These are phyloP conservation scores for Xestia sexstrigata DNA, from an alignment of 2,888 invertebrate species.

Conservation along the genomic window DNA sequence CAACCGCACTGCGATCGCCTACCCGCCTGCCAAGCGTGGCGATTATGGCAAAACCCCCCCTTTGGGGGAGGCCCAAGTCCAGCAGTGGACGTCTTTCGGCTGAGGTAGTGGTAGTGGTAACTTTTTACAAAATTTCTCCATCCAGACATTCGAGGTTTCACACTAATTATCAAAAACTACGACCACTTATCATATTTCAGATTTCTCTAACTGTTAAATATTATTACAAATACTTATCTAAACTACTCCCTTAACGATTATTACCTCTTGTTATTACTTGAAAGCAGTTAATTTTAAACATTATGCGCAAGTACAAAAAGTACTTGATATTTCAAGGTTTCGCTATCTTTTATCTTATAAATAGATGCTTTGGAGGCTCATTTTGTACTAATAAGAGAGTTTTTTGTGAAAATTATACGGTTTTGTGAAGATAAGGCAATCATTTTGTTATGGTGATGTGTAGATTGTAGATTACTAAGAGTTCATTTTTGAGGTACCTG, in stretches of 20 bases:
- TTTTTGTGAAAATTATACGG: constrained; percentile 29
- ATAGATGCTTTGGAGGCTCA: constrained; percentile 20
- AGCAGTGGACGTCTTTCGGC: no score
- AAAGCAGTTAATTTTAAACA: constrained; percentile 54
- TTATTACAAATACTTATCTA: constrained; percentile 58
- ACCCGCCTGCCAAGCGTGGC: no score
- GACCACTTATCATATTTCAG: constrained; percentile 32
- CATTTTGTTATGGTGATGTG: constrained; percentile 20
- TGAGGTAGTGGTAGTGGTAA: no score
- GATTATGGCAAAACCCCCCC: no score
- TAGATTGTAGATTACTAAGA: constrained; percentile 11
- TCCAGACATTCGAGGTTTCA: background rate
- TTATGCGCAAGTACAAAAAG: constrained; percentile 43
- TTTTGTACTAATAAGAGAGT: constrained; percentile 15
- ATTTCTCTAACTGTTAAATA: constrained; percentile 39
- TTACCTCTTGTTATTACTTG: constrained; percentile 40
- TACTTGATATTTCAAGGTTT: constrained; percentile 33
- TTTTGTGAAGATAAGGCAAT: constrained; percentile 29
- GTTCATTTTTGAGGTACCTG: background rate
- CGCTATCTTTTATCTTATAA: constrained; percentile 34
- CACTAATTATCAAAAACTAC: constrained; percentile 27
- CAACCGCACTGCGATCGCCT: no score
- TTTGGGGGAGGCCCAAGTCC: no score
- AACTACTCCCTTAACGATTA: constrained; percentile 51
- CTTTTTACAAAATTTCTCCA: background rate